Evolutionary conservation across 2,888 invertebrate species (phyloP).

Genomic region (Aradus depressus): DNA sequence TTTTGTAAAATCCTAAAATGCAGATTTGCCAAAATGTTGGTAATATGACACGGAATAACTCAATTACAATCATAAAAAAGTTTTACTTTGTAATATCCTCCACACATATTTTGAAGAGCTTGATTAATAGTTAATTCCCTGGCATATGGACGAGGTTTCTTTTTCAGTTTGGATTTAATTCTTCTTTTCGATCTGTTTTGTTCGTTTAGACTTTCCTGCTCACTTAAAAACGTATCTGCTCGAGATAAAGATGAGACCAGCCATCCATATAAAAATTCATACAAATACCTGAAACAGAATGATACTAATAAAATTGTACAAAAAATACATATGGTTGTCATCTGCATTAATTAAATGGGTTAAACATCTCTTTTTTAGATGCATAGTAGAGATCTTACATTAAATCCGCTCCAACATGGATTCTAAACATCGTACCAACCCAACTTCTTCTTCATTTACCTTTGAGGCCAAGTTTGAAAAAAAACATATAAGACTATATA

Average conservation of each 20-base stretch:
- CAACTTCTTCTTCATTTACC: too few relatives aligned
- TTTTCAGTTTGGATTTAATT: constrained; percentile 49
- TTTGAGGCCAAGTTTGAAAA: too few relatives aligned
- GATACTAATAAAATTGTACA: constrained; percentile 1
- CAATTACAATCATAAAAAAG: constrained; percentile 25
- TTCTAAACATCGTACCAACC: too few relatives aligned
- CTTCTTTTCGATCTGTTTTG: constrained; percentile 39
- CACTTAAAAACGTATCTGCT: constrained; percentile 72
- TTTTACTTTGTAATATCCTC: constrained; percentile 92
- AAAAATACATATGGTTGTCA: not conserved
- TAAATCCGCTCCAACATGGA: too few relatives aligned
- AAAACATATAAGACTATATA: too few relatives aligned
- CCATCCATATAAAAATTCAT: constrained; percentile 91
- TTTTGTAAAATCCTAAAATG: not conserved
- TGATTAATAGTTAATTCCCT: constrained; percentile 80
- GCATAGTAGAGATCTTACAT: too few relatives aligned
- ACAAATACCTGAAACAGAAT: constrained; percentile 57
- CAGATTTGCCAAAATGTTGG: not conserved
- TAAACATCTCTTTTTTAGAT: too few relatives aligned
- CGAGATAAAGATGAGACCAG: constrained; percentile 79
- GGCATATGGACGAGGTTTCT: constrained; percentile 57
- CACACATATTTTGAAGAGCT: constrained; percentile 86
- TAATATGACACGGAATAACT: too few relatives aligned
- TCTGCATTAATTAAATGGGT: too few relatives aligned
- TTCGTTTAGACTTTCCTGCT: constrained; percentile 51